phyloP scores from a whole-genome alignment of 2,797 vertebrate species.

The Enoplosus armatus region DNA sequence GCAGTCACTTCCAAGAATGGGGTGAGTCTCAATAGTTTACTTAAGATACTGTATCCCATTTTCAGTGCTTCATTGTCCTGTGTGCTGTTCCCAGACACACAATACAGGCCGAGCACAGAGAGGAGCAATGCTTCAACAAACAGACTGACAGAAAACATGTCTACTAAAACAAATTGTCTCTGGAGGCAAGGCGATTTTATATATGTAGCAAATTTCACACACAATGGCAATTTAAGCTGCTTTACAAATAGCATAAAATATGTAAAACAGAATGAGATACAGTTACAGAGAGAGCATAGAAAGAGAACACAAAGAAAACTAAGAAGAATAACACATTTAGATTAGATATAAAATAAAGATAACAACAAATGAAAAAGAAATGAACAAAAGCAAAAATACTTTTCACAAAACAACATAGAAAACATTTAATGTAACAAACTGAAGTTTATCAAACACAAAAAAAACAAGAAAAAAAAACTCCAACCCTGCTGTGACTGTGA shows the following conservation, averaged over 20 bases:
- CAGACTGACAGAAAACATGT: not conserved
- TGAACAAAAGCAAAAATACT: not conserved
- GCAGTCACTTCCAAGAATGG: constrained; percentile 4
- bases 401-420: too few species aligned
- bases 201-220: not conserved
- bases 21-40: constrained; percentile 2
- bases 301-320: not conserved
- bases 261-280: not conserved
- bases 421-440: too few species aligned
- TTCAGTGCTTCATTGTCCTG: not conserved
- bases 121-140: not conserved
- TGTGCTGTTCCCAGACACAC: not conserved
- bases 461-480: too few species aligned
- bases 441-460: too few species aligned
- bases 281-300: not conserved
- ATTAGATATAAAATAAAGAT: too few species aligned
- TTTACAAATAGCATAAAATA: not conserved
- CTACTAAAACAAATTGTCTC: not conserved
- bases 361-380: not conserved
- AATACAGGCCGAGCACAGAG: not conserved
- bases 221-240: not conserved
- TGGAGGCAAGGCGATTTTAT: not conserved
- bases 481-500: not conserved
- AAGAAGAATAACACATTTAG: not conserved
- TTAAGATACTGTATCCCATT: constrained; percentile 4